Evolutionary conservation across 2,797 vertebrate species (phyloP).

Genomic region (Siniperca scherzeri): DNA sequence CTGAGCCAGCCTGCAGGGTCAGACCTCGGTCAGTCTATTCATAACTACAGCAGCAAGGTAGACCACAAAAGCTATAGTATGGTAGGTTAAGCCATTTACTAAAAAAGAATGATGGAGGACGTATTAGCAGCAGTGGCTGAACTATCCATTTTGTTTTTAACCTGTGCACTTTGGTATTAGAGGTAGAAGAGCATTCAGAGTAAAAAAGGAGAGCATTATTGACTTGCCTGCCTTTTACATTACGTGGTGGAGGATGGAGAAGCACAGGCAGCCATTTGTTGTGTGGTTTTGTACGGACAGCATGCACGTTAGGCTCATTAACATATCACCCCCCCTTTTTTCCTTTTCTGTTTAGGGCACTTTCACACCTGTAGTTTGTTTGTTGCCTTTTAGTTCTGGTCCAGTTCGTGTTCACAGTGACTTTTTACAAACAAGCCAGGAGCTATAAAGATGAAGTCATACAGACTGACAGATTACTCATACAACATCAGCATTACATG

Average conservation of each 20-base stretch:
- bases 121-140: constrained; percentile 31
- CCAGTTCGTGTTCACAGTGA: not conserved
- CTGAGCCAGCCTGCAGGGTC: constrained; percentile 44
- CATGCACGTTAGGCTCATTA: constrained; percentile 12
- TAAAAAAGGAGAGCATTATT: constrained; percentile 6
- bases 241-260: constrained; percentile 45
- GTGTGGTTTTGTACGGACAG: constrained; percentile 43
- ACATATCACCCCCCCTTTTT: not conserved
- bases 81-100: constrained; percentile 27
- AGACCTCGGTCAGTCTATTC: constrained; percentile 49
- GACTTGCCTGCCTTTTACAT: constrained; percentile 18
- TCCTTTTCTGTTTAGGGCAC: not conserved
- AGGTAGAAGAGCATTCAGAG: constrained; percentile 18
- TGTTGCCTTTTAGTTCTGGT: not conserved
- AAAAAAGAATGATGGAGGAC: constrained; percentile 6
- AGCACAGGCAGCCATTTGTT: constrained; percentile 57
- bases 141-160: constrained; percentile 42
- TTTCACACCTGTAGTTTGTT: not conserved
- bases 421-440: not conserved
- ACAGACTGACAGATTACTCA: not conserved
- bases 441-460: constrained; percentile 3
- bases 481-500: not conserved
- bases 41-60: constrained; percentile 22
- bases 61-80: constrained; percentile 15
- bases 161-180: constrained; percentile 20